Evolutionary conservation across 2,113 vertebrate genomes (phyloP).

Genomic region (Progne subis): DNA sequence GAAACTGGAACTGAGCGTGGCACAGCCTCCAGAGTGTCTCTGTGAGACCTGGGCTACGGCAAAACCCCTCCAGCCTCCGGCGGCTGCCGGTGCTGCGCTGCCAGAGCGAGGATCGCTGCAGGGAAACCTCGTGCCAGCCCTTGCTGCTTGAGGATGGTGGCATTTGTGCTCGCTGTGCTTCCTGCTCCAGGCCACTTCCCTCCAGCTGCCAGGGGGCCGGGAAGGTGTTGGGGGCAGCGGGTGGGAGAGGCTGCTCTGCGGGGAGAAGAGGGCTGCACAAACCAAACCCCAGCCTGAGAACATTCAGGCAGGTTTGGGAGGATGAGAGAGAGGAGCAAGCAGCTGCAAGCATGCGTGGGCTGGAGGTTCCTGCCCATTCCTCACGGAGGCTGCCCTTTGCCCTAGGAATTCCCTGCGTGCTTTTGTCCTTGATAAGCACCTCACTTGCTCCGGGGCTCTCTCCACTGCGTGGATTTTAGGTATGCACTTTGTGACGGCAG

Average conservation of each 20-base stretch:
- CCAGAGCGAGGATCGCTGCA: background rate
- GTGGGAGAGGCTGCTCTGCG: background rate
- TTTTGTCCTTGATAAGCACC: background rate
- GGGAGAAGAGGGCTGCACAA: background rate
- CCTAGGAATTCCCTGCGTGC: background rate
- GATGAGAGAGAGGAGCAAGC: background rate
- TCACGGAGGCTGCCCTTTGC: background rate
- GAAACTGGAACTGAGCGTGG: background rate
- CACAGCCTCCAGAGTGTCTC: background rate
- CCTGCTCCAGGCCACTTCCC: background rate
- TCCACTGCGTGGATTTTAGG: background rate
- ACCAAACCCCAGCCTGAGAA: background rate
- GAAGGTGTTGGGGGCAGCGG: background rate
- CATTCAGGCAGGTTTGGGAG: background rate
- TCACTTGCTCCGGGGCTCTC: background rate
- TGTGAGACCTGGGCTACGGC: background rate
- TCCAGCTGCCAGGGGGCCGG: background rate
- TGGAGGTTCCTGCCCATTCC: background rate
- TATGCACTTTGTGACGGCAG: background rate
- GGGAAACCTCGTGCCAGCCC: accelerated
- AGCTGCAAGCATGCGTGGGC: constrained; percentile 27
- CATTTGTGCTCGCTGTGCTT: background rate
- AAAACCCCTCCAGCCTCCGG: background rate
- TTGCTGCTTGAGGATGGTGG: background rate
- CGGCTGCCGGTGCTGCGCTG: accelerated